phyloP scores from a whole-genome alignment of 2,797 vertebrate species.

The Orestias chungarensis region DNA sequence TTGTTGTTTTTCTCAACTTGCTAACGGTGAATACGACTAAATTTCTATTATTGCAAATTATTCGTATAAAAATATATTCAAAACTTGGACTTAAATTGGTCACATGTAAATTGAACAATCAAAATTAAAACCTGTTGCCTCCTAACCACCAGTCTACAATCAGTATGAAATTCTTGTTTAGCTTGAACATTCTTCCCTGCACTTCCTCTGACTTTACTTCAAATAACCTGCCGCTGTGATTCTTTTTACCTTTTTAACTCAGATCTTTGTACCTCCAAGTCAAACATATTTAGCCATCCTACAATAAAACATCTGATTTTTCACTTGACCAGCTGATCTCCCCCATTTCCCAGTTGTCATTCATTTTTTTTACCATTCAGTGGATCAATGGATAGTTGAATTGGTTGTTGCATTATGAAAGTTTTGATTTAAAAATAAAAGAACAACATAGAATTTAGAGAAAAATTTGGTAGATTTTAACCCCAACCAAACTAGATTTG shows the following conservation, averaged over 20 bases:
- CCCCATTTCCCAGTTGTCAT: conserved; percentile 34
- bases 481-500: conserved; percentile 21
- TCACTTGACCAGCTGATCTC: too few species aligned
- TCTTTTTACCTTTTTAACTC: background rate
- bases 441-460: conserved; percentile 13
- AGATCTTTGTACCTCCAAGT: background rate
- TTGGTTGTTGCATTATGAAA: background rate
- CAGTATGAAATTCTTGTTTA: background rate
- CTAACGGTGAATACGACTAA: background rate
- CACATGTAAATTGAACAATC: background rate
- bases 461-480: background rate
- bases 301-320: background rate
- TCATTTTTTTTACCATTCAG: background rate
- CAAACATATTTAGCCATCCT: background rate
- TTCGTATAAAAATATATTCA: background rate
- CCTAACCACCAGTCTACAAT: background rate
- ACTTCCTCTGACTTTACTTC: background rate
- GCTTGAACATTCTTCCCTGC: background rate
- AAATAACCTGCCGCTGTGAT: background rate
- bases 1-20: too few species aligned
- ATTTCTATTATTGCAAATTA: background rate
- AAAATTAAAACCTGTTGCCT: background rate
- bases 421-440: background rate
- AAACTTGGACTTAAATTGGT: background rate
- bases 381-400: conserved; percentile 1